phyloP scores from a whole-genome alignment of 2,113 vertebrate genomes.

The Aptenodytes forsteri region DNA sequence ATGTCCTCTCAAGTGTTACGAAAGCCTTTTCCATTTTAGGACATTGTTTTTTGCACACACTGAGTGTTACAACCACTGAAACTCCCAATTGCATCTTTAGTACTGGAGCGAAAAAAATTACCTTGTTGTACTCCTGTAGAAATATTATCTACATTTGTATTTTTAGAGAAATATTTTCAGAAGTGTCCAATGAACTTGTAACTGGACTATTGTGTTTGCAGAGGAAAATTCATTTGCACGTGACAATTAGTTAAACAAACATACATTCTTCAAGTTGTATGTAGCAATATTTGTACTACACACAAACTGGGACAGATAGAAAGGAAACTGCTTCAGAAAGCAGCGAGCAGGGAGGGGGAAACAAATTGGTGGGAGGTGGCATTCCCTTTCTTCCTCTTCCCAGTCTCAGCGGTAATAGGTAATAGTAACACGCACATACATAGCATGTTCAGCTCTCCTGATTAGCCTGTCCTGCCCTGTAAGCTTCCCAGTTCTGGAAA shows the following conservation, averaged over 20 bases:
- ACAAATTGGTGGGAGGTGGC: accelerated
- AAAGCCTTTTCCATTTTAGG: not conserved
- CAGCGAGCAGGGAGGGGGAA: not conserved
- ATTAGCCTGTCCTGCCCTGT: not conserved
- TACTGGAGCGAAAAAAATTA: not conserved
- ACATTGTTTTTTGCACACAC: not conserved
- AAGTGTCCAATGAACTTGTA: not conserved
- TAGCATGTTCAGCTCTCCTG: accelerated
- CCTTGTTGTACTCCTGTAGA: no score
- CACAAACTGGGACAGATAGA: not conserved
- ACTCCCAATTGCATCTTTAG: not conserved
- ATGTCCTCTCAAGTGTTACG: not conserved
- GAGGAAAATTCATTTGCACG: not conserved
- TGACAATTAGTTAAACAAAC: not conserved
- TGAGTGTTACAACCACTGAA: not conserved
- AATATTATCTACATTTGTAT: not conserved
- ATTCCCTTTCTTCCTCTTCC: not conserved
- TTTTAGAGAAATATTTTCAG: not conserved
- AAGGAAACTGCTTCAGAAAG: not conserved
- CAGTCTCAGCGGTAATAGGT: not conserved
- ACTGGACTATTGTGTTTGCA: not conserved
- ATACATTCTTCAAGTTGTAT: not conserved
- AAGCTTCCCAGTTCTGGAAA: not conserved
- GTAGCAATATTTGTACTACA: not conserved
- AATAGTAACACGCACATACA: accelerated